Evolutionary conservation across 2,797 vertebrate species (phyloP), one percentile per base, ranked within the genome.

Genomic region (Pseudomugil gertrudae): DNA sequence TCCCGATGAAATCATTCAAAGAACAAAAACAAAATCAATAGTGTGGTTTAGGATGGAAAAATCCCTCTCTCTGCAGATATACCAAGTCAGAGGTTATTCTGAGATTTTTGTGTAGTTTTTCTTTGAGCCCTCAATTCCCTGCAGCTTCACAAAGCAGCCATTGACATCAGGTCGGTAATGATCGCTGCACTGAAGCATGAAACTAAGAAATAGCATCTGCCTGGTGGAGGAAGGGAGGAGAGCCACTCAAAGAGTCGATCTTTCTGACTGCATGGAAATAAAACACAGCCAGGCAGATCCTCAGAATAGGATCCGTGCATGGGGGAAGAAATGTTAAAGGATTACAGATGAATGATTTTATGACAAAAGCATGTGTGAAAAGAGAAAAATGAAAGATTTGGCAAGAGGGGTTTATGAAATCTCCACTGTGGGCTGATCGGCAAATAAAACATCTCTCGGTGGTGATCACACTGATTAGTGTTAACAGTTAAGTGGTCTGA

Each of bases 291-390:
- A 87, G 84, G 88, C 85, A 83, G 32, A 86, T 78, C 86, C 68
- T 79, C 50, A 69, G 84, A 89, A 92, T 90, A 79, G 83, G 74
- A 78, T 87, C 66, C 63, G 52, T n/a, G n/a, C n/a, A n/a, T 2
- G 1, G 77, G 51, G 51, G 53, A 65, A 50, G n/a, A 66, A 79
- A 81, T 76, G 74, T 83, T 80, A 84, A 79, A 63, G 76, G 79
- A 86, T 79, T 84, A 89, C 84, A 89, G 88, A 87, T 80, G 88
- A 84, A 89, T 89, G 90, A 1, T 90, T 93, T 93, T 90, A 92
- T 90, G 88, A 91, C 86, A 88, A 88, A 92, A 86, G 82, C 81
- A 80, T 89, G 87, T 92, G 83, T 86, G 86, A 92, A 85, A 92
- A 85, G 80, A 85, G 72, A 52, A 74, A 75, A 83, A 69, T 47